A percentile compares a stretch with the other conserved stretches of the same genome.
Conservation (phyloP, 2,113 vertebrate genomes). For the Solenodon paradoxus region DNA sequence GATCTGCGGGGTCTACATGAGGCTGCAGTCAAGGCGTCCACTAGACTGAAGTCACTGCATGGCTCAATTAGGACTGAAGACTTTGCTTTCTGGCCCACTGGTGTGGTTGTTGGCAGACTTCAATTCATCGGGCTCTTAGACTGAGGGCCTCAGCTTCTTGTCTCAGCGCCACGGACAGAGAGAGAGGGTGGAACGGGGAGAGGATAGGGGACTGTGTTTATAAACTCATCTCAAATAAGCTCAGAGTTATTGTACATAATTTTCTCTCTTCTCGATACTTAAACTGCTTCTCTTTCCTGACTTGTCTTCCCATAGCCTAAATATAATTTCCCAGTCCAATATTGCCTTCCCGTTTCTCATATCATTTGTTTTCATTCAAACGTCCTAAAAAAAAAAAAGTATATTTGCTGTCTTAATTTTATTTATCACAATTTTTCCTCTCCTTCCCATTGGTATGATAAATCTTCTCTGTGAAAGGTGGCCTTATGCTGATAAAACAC, state of each 20-base stretch:
- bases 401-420: background rate
- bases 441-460: background rate
- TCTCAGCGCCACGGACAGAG: background rate
- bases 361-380: background rate
- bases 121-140: background rate
- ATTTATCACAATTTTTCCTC: background rate
- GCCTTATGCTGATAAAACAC: background rate
- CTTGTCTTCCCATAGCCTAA: background rate
- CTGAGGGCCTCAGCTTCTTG: background rate
- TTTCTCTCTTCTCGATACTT: rapidly evolving
- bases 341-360: background rate
- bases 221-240: background rate
- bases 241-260: no score
- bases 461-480: background rate
- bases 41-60: background rate
- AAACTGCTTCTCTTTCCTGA: background rate
- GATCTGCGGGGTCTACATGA: background rate
- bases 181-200: no score
- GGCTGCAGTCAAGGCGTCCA: background rate
- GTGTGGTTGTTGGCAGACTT: background rate
- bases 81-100: background rate
- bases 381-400: background rate
- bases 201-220: no score
- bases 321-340: background rate
- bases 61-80: background rate